These are phyloP conservation scores for Nycticebus coucang DNA, from an alignment of 2,113 vertebrate genomes.

Conservation along the genomic window DNA sequence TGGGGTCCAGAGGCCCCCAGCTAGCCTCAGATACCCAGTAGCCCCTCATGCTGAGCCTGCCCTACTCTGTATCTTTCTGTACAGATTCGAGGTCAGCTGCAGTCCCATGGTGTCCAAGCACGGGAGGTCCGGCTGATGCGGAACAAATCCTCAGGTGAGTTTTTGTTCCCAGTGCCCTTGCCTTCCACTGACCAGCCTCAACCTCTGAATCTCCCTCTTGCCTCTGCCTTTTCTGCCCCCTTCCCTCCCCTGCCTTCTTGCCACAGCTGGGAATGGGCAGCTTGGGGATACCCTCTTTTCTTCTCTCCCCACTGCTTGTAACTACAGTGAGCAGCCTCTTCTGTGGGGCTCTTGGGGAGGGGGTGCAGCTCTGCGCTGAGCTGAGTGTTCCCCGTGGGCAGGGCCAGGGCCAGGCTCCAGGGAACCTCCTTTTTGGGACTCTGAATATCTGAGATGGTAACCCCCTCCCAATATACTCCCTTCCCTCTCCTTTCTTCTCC, in stretches of 20 bases:
- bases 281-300: slow-evolving; percentile 51
- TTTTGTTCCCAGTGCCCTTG: slow-evolving; percentile 71
- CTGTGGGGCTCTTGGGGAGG: not conserved
- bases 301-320: slow-evolving; percentile 38
- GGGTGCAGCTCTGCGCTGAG: slow-evolving; percentile 40
- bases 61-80: slow-evolving; percentile 59
- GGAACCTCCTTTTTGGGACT: slow-evolving; percentile 59
- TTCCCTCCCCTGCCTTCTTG: slow-evolving; percentile 58
- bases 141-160: slow-evolving; percentile 96
- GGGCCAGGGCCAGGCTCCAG: slow-evolving; percentile 65
- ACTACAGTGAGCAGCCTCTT: slow-evolving; percentile 50
- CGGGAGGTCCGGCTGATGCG: slow-evolving; percentile 94
- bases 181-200: slow-evolving; percentile 66
- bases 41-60: not conserved
- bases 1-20: slow-evolving; percentile 20
- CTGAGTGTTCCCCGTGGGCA: slow-evolving; percentile 55
- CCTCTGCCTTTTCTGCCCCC: slow-evolving; percentile 59
- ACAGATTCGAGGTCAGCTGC: slow-evolving; percentile 91
- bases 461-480: slow-evolving; percentile 13
- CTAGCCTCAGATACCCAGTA: not conserved
- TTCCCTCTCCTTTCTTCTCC: slow-evolving; percentile 54
- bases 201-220: slow-evolving; percentile 61
- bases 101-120: slow-evolving; percentile 92
- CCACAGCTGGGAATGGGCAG: slow-evolving; percentile 71
- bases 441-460: slow-evolving; percentile 56